Percentiles rank a stretch among this genome's conserved stretches.
phyloP scores from a whole-genome alignment of 1,140 invertebrate genomes.

The Heliconius congener region DNA sequence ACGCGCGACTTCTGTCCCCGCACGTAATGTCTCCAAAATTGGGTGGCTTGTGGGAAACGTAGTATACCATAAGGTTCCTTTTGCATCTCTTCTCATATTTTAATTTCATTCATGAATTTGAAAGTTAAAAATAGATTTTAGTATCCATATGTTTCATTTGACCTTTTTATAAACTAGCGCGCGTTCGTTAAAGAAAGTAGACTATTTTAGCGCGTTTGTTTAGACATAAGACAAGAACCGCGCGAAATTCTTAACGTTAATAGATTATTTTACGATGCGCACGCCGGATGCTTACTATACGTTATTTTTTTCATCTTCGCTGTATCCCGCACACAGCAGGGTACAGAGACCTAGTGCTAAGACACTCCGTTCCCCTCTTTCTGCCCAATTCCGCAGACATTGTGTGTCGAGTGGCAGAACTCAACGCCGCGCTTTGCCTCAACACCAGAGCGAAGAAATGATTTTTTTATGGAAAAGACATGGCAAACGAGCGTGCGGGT shows the following conservation, averaged over 20 bases:
- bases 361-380: not conserved
- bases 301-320: not conserved
- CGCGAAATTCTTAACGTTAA: constrained; percentile 14
- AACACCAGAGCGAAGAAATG: no score
- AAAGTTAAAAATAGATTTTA: not conserved
- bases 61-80: not conserved
- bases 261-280: not conserved
- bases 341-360: no score
- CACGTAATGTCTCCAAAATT: no score
- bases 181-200: constrained; percentile 1
- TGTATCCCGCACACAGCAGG: no score
- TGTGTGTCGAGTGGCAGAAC: no score
- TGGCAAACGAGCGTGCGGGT: no score
- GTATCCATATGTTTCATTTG: not conserved
- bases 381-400: no score
- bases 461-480: no score
- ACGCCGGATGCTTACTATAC: not conserved
- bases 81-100: no score
- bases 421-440: no score
- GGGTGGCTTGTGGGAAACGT: no score
- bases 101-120: not conserved
- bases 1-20: no score
- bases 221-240: constrained; percentile 14
- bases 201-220: not conserved
- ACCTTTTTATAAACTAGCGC: not conserved